These are phyloP conservation scores for Suricata suricatta DNA, from an alignment of 2,113 vertebrate genomes.

Conservation along the genomic window DNA sequence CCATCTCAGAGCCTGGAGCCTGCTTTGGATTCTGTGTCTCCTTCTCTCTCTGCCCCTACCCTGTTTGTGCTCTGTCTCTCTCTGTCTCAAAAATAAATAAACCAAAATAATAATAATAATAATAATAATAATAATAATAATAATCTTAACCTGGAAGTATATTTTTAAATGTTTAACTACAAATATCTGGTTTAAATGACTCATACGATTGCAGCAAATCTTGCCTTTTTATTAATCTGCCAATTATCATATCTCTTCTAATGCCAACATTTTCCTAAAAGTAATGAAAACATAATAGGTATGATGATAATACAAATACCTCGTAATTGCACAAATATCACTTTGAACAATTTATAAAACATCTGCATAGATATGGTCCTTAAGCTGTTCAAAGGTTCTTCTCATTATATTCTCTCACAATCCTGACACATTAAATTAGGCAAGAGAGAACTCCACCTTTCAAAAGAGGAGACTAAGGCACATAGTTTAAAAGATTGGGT, in stretches of 20 bases:
- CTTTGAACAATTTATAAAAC: neutral
- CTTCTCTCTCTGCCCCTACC: too few species aligned
- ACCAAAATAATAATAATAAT: too few species aligned
- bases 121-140: neutral
- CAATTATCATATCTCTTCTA: neutral
- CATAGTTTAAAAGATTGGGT: neutral
- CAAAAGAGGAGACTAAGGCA: neutral
- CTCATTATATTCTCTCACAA: neutral
- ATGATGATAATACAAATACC: neutral
- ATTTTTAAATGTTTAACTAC: neutral
- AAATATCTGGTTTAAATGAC: neutral
- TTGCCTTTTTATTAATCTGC: neutral
- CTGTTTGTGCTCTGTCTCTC: too few species aligned
- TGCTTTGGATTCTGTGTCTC: too few species aligned
- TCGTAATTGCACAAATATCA: neutral
- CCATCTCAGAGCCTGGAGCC: too few species aligned
- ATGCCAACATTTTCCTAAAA: conserved; percentile 19
- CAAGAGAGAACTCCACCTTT: neutral
- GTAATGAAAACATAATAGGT: neutral
- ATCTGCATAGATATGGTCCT: neutral
- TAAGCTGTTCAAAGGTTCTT: neutral
- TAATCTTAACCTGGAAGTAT: neutral
- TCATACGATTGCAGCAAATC: neutral
- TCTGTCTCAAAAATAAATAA: too few species aligned
- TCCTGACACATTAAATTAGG: neutral